Percentiles rank a stretch among this genome's conserved stretches.
Evolutionary conservation across 2,888 invertebrate species (phyloP).

Genomic region (Aspidiotus destructor): DNA sequence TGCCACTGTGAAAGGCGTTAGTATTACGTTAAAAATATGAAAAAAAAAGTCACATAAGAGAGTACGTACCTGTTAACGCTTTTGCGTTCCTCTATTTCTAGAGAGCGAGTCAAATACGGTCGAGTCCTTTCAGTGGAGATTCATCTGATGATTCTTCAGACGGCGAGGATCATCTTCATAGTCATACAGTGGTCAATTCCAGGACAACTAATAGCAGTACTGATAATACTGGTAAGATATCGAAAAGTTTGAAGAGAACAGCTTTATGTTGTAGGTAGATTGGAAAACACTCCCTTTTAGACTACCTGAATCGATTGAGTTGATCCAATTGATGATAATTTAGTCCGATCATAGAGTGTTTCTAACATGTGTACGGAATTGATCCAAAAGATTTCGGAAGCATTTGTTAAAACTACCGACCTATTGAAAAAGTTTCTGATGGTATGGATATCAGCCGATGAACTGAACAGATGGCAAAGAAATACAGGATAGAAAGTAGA

Average conservation of each 20-base stretch:
- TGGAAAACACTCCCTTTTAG: neutral
- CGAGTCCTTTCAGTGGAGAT: constrained; percentile 91
- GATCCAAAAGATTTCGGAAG: too few species aligned
- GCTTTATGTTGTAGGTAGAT: neutral
- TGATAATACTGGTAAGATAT: constrained; percentile 43
- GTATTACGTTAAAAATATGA: constrained; percentile 38
- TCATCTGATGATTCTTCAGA: constrained; percentile 91
- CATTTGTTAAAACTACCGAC: too few species aligned
- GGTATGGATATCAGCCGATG: too few species aligned
- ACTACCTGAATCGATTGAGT: neutral
- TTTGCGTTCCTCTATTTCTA: constrained; percentile 40
- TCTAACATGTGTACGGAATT: too few species aligned
- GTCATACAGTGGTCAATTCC: constrained; percentile 41
- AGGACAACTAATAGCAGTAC: constrained; percentile 47
- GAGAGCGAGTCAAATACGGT: constrained; percentile 90
- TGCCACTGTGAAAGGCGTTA: constrained; percentile 86
- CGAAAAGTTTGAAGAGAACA: neutral
- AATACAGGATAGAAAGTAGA: too few species aligned
- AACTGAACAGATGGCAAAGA: too few species aligned
- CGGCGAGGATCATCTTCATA: constrained; percentile 54
- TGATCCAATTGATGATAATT: neutral
- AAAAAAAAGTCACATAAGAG: neutral
- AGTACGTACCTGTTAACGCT: neutral
- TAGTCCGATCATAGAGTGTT: too few species aligned
- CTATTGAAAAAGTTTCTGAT: too few species aligned